These are phyloP conservation scores for Cynodonichthys magdalenae DNA, from an alignment of 2,797 vertebrate genomes.

Conservation along the genomic window DNA sequence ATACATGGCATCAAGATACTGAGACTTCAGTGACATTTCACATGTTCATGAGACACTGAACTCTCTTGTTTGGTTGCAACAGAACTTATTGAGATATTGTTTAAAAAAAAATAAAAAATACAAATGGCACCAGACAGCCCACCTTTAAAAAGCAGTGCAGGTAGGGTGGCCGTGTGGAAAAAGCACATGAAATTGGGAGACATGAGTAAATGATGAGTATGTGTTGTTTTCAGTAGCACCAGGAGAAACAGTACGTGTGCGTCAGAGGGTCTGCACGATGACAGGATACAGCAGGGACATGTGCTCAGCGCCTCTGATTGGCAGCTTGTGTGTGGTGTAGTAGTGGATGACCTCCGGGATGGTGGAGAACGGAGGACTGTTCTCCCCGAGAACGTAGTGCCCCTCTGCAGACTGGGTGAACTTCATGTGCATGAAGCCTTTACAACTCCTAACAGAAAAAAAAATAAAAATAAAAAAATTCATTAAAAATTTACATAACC, in stretches of 20 bases:
- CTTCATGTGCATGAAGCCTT: slow-evolving; percentile 93
- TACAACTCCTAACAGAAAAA: slow-evolving; percentile 82
- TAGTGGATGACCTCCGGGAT: slow-evolving; percentile 87
- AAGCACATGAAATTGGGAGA: slow-evolving; percentile 14
- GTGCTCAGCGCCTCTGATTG: slow-evolving; percentile 86
- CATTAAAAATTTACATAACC: background rate
- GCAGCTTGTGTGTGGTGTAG: slow-evolving; percentile 87
- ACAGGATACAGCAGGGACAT: slow-evolving; percentile 89
- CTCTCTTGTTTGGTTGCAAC: slow-evolving; percentile 47
- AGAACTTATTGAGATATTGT: slow-evolving; percentile 34
- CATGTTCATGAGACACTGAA: slow-evolving; percentile 50
- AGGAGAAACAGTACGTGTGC: slow-evolving; percentile 15
- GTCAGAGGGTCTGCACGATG: slow-evolving; percentile 83
- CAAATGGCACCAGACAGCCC: slow-evolving; percentile 44
- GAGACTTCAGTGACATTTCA: slow-evolving; percentile 55
- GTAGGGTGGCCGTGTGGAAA: slow-evolving; percentile 37
- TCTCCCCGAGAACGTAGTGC: slow-evolving; percentile 85
- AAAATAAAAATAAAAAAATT: background rate
- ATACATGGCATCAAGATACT: slow-evolving; percentile 16
- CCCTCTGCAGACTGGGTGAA: slow-evolving; percentile 81
- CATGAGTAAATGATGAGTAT: slow-evolving; percentile 28
- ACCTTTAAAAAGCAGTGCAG: slow-evolving; percentile 44
- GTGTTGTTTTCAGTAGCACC: slow-evolving; percentile 71
- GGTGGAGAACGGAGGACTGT: slow-evolving; percentile 87
- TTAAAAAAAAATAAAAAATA: slow-evolving; percentile 23